Conservation (phyloP, 2,888 invertebrate genomes). For the Limnephilus auricula region DNA sequence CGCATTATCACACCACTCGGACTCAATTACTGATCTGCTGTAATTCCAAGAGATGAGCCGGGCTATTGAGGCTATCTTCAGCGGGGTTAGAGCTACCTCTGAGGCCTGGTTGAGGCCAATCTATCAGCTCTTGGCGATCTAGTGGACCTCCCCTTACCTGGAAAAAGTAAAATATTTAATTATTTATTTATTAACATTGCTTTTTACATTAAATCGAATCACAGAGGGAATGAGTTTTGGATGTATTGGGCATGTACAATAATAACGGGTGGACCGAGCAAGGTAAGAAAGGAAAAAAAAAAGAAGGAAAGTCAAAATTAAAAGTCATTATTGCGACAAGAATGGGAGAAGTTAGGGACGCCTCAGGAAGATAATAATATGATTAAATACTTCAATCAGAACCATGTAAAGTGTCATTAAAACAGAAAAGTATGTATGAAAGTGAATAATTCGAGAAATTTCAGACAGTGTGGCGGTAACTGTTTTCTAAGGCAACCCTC, state of each 20-base stretch:
- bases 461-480: neutral
- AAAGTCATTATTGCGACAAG: no score
- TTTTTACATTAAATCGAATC: neutral
- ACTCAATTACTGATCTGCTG: neutral
- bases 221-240: neutral
- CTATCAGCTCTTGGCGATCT: conserved; percentile 45
- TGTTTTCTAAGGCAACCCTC: neutral
- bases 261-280: no score
- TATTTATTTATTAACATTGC: neutral
- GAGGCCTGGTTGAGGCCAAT: conserved; percentile 51
- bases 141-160: conserved; percentile 51
- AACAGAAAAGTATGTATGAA: neutral
- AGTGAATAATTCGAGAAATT: neutral
- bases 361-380: neutral
- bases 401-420: neutral
- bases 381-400: neutral
- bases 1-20: conserved; percentile 49
- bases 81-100: conserved; percentile 50
- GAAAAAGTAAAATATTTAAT: conserved; percentile 8
- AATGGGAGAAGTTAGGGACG: neutral
- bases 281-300: neutral
- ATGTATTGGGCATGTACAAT: neutral
- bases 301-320: no score
- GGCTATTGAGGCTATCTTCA: neutral
- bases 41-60: conserved; percentile 7